Base-by-base conservation (phyloP, 2,113 vertebrate genomes). In the Astur gentilis region DNA sequence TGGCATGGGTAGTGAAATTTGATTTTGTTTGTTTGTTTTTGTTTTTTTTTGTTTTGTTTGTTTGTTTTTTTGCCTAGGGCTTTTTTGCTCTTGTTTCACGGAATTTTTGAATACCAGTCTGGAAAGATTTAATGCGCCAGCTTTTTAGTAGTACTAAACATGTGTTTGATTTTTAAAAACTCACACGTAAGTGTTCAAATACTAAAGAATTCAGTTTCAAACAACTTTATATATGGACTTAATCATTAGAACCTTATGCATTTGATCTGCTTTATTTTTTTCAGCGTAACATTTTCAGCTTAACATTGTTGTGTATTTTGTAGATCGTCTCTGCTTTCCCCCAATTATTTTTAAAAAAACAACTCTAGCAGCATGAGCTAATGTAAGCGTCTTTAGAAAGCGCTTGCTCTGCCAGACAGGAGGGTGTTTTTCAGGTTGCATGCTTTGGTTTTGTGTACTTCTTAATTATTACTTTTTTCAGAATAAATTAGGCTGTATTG, bases 401-500 rank as follows among this genome's bases (percentile, higher is more conserved):
- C 8, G 2, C 73, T 96, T 94, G 34, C 21, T 79, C 42, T 78
- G 52, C 65, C 57, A 87, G 91, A 79, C 64, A 64, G 69, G 52
- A 95, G 47, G 55, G 26, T 84, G 93, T 78, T 94, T 94, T 95
- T 96, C 93, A 85, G 61, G 91, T 76, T 91, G 31, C 52, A 34
- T 88, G 25, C 82, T 89, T 91, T 6, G 69, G 40, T 72, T 96
- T 96, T 78, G 11, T 40, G 11, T 93, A 44, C 75, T 90, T 29
- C 47, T 90, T 94, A 83, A 69, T 92, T 83, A 78, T 49, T 89
- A 42, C 26, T 87, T 84, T 67, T 75, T 95, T 58, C 88, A 52
- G 71, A 88, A 86, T 97, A 77, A 93, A 95, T 93, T 78, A 84
- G 66, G 26, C 73, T 87, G 40, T 40, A 61, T 96, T 96, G 49